Evolutionary conservation across 2,113 vertebrate genomes (phyloP).

Genomic region (Paratilapia polleni): DNA sequence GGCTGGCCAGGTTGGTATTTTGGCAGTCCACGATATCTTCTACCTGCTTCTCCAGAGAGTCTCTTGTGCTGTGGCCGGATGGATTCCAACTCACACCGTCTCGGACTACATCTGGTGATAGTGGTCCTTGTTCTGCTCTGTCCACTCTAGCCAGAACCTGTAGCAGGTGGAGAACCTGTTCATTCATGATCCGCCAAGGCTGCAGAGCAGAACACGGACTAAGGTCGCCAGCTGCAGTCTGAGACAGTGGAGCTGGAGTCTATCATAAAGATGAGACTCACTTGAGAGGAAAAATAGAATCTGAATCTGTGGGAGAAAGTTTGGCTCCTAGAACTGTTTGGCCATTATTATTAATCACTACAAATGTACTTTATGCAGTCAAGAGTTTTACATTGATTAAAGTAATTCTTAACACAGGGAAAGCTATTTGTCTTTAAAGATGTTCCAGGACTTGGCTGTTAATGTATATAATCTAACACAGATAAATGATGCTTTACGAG

Average conservation of each 20-base stretch:
- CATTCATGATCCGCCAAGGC: neutral
- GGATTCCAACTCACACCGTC: neutral
- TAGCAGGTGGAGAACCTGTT: neutral
- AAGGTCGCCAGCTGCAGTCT: neutral
- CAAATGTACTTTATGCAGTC: neutral
- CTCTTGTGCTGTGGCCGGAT: neutral
- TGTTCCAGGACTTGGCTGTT: neutral
- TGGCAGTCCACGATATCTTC: no score
- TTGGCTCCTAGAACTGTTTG: neutral
- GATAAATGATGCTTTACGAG: neutral
- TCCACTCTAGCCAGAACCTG: neutral
- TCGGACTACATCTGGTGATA: neutral
- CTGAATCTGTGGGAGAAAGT: neutral
- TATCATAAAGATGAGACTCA: neutral
- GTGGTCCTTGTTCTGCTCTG: neutral
- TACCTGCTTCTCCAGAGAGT: neutral
- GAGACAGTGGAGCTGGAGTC: neutral
- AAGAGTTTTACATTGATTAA: conserved; percentile 8
- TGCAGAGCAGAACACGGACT: neutral
- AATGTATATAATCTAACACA: neutral
- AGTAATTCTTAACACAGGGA: neutral
- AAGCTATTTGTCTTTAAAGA: neutral
- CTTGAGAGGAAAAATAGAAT: neutral
- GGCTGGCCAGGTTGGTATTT: neutral
- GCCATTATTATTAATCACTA: neutral